phyloP scores from a whole-genome alignment of 2,113 vertebrate genomes.

The Jacana jacana region DNA sequence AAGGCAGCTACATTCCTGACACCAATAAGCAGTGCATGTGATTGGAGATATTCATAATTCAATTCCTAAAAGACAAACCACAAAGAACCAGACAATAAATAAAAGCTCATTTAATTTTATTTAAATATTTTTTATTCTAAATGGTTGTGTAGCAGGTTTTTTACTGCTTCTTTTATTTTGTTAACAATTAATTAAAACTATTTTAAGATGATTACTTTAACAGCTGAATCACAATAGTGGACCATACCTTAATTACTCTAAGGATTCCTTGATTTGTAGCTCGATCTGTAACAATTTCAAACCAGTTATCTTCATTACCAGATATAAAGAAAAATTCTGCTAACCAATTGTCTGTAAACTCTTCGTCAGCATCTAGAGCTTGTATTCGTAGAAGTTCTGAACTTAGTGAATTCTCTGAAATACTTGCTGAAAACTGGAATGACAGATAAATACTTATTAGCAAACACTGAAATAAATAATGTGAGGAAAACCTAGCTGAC shows the following conservation, averaged over 20 bases:
- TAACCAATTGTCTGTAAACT: slow-evolving; percentile 83
- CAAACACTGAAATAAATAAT: not conserved
- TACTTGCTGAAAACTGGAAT: slow-evolving; percentile 82
- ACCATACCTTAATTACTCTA: slow-evolving; percentile 81
- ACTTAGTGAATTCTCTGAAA: slow-evolving; percentile 83
- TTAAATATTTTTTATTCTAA: not conserved
- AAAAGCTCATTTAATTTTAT: not conserved
- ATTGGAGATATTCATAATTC: slow-evolving; percentile 84
- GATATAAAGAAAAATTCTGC: slow-evolving; percentile 82
- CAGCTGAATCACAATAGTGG: not conserved
- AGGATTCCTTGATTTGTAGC: slow-evolving; percentile 88
- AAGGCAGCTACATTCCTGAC: slow-evolving; percentile 87
- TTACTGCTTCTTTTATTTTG: not conserved
- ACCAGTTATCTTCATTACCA: slow-evolving; percentile 89
- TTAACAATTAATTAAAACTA: not conserved
- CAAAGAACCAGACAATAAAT: not conserved
- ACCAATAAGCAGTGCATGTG: slow-evolving; percentile 74
- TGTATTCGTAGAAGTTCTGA: slow-evolving; percentile 86
- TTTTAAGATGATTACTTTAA: not conserved
- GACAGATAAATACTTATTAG: slow-evolving; percentile 30
- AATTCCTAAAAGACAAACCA: slow-evolving; percentile 73
- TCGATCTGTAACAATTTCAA: slow-evolving; percentile 85
- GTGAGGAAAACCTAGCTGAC: not conserved
- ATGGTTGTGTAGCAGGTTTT: not conserved
- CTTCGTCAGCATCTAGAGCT: slow-evolving; percentile 81